Evolutionary conservation across 2,888 invertebrate species (phyloP), one percentile per base, ranked within the genome.

Genomic region (Aethes cnicana): DNA sequence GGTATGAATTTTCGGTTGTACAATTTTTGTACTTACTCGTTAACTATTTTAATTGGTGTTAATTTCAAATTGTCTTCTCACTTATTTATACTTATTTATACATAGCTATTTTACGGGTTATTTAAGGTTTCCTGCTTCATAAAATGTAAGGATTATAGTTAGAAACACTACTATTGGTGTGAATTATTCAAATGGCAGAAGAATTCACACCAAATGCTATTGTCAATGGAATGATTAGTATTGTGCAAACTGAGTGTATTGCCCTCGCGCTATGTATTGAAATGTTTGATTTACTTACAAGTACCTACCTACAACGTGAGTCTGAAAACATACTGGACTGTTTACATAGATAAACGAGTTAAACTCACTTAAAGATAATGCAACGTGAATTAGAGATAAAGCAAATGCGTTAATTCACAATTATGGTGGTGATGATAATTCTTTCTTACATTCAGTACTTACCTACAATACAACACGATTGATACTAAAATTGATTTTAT

Each of bases 271-370:
- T n/a, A 6, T 25, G 7, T 9, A 28, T 12, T 25, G 20, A 48
- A 41, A 41, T 33, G 35, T 49, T 41, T 48, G 37, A 48, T 50
- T 55, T 49, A 61, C 57, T 57, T 47, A n/a, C n/a, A n/a, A n/a
- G n/a, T 33, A 53, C 42, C 48, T 43, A 21, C 3, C 14, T 16
- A n/a, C 11, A 49, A 26, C 49, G 25, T 48, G 55, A 54, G 54
- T 58, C 53, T 35, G 58, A 53, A 53, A 55, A 54, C 44, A 58
- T 50, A 39, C 53, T 52, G 43, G 59, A 63, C 61, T 69, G 62
- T 70, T 68, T 66, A 65, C 61, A 53, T 59, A 55, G 61, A 67
- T 66, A 67, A 66, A 54, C 44, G 43, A 36, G 32, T 17, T 44
- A 50, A n/a, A 30, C 26, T 42, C 26, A 17, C 12, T 12, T 25